These are phyloP conservation scores for Bothrops jararaca DNA, from an alignment of 2,113 vertebrate species.

Conservation along the genomic window DNA sequence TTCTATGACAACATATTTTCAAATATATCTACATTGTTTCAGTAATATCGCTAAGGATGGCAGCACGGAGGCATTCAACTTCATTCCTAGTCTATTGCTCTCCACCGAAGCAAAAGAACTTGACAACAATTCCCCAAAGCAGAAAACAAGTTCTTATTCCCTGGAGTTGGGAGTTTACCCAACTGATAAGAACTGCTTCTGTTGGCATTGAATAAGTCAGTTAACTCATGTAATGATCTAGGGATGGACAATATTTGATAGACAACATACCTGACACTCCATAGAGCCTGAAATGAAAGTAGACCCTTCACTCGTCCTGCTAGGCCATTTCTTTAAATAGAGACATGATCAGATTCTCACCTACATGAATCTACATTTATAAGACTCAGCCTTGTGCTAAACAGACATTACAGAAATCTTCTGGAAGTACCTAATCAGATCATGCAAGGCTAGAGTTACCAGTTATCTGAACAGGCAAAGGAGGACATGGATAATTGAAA, in stretches of 20 bases:
- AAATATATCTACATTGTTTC: neutral
- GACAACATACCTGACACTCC: neutral
- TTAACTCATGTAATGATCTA: neutral
- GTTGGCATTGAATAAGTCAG: neutral
- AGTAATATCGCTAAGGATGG: neutral
- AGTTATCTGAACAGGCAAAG: neutral
- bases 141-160: neutral
- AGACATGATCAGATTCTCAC: neutral
- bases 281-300: neutral
- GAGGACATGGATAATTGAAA: neutral
- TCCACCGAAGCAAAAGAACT: neutral
- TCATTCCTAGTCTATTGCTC: too few relatives aligned
- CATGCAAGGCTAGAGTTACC: neutral
- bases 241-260: neutral
- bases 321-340: neutral
- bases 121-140: neutral
- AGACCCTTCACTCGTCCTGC: neutral
- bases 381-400: neutral
- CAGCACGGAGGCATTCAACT: neutral
- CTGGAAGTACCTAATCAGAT: neutral
- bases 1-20: neutral
- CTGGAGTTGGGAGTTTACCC: neutral
- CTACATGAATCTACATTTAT: neutral
- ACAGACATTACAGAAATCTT: neutral
- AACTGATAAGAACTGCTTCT: neutral